A percentile compares a stretch with the other conserved stretches of the same genome.
phyloP scores from a whole-genome alignment of 1,140 invertebrate species.

The Drosophila sturtevanti region DNA sequence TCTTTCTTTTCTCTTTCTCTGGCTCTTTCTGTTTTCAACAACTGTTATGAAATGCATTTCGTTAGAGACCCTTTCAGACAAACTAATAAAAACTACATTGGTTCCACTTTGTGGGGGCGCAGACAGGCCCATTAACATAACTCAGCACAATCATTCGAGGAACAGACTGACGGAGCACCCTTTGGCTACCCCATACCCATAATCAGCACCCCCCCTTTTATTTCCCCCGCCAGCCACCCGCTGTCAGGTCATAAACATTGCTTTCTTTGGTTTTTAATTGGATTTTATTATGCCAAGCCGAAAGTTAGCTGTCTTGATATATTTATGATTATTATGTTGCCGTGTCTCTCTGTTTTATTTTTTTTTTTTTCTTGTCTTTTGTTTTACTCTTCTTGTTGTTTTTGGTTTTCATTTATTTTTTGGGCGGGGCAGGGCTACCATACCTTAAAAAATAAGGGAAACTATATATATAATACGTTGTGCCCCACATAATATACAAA shows the following conservation, averaged over 20 bases:
- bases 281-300: conserved; percentile 76
- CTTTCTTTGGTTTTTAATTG: conserved; percentile 80
- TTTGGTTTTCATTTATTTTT: conserved; percentile 23
- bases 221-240: conserved; percentile 15
- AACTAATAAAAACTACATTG: conserved; percentile 25
- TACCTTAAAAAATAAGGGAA: conserved; percentile 9
- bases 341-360: conserved; percentile 39
- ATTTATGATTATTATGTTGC: conserved; percentile 79
- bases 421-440: conserved; percentile 45
- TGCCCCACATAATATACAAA: neutral
- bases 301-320: conserved; percentile 74
- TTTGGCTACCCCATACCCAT: conserved; percentile 31
- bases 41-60: conserved; percentile 41
- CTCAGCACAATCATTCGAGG: conserved; percentile 55
- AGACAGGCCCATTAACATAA: conserved; percentile 71
- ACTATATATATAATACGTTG: neutral
- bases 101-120: conserved; percentile 65
- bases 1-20: neutral
- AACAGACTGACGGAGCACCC: conserved; percentile 41
- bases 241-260: conserved; percentile 75
- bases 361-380: neutral
- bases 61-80: conserved; percentile 23
- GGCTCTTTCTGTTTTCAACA: conserved; percentile 5
- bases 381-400: conserved; percentile 23
- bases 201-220: neutral